Base-by-base conservation (phyloP, 1,140 invertebrate genomes). In the Sarcophaga bullata region DNA sequence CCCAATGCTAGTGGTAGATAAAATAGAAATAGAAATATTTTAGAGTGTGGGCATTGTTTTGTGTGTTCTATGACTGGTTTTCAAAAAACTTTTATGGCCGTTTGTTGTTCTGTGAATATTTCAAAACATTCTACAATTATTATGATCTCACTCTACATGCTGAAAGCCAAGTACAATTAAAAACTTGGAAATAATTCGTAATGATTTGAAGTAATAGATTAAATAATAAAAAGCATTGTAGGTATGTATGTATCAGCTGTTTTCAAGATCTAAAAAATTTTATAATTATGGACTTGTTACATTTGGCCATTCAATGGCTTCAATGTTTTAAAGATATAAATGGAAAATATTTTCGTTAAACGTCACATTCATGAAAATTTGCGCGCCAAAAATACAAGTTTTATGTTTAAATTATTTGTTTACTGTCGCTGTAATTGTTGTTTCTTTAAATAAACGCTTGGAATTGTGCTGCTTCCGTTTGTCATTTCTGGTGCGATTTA, bases 401-500 rank as follows among this genome's bases (percentile, higher is more conserved):
- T 68, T 62, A 9, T 68, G 8, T 8, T 68, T 25, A 19, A 58
- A 58, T n/a, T 58, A 37, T 37, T 37, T 37, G 68, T 46, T 8
- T 19, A 11, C 17, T 19, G 19, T 73, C 25, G 37, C 8, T 46
- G 25, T 37, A 37, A 37, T 11, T 46, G 37, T 37, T 15, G 37
- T 37, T 13, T 46, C 9, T 76, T 49, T 47, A 47, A 76, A 76
- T 47, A 15, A 76, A n/a, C 48, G n/a, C 15, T 75, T 75, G 73
- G n/a, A 68, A 68, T 68, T 9, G n/a, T 9, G 62, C 48, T 49
- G 73, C 73, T 76, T 76, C 73, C 73, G 73, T 76, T 76, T 76
- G 73, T 76, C 46, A 76, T 76, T 76, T 76, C 73, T 76, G 73
- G 73, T 76, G 49, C 47, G 62, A 68, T 68, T 68, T 68, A 68